phyloP scores from a whole-genome alignment of 2,797 vertebrate species.

The Sternarchorhynchus goeldii region DNA sequence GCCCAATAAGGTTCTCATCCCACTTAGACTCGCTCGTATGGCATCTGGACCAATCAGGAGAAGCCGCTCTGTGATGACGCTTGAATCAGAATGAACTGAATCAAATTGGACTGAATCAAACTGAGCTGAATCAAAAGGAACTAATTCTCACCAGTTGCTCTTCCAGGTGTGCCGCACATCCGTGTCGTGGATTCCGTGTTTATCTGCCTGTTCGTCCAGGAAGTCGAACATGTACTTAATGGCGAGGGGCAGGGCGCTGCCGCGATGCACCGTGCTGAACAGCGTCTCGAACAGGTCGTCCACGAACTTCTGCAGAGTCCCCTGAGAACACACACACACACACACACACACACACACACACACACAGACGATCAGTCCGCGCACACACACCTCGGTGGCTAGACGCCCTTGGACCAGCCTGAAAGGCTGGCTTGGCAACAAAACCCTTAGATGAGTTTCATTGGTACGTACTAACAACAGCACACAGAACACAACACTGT shows the following conservation, averaged over 20 bases:
- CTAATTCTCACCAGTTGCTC: constrained; percentile 90
- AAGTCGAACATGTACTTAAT: constrained; percentile 99
- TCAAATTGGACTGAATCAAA: too few relatives aligned
- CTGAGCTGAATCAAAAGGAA: too few relatives aligned
- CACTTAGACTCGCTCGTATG: too few relatives aligned
- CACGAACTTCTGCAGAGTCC: constrained; percentile 98
- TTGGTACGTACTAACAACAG: background rate
- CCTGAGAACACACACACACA: constrained; percentile 69
- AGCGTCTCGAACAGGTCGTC: constrained; percentile 98
- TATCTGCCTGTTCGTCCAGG: constrained; percentile 97
- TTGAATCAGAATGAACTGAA: too few relatives aligned
- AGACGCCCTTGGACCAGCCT: too few relatives aligned
- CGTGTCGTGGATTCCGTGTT: constrained; percentile 92
- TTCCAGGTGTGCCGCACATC: constrained; percentile 98
- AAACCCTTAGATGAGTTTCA: background rate
- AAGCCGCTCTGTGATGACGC: too few relatives aligned
- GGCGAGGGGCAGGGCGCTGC: constrained; percentile 92
- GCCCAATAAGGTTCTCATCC: too few relatives aligned
- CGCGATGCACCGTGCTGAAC: constrained; percentile 96
- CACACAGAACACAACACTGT: background rate
- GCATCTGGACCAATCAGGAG: too few relatives aligned
- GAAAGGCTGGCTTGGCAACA: too few relatives aligned
- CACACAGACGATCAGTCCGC: background rate
- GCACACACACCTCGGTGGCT: too few relatives aligned
- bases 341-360: background rate